These are phyloP conservation scores for Drosophila pseudotakahashii DNA, from an alignment of 2,888 invertebrate species.

Conservation along the genomic window DNA sequence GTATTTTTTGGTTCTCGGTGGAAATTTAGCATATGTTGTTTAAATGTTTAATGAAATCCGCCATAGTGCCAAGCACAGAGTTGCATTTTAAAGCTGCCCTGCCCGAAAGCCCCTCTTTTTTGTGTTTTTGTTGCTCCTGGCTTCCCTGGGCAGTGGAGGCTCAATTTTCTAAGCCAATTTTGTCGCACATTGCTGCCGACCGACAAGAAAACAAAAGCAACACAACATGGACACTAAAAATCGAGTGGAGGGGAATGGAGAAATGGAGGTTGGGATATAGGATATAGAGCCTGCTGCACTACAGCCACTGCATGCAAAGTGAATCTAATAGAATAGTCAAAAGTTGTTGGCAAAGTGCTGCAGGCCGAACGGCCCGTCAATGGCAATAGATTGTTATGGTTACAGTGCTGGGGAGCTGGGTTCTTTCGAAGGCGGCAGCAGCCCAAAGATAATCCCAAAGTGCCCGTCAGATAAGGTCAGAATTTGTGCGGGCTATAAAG, in stretches of 20 bases:
- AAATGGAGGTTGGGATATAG: too few species aligned
- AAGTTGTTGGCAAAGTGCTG: conserved; percentile 36
- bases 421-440: conserved; percentile 1
- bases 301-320: conserved; percentile 46
- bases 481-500: conserved; percentile 25
- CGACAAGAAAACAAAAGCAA: conserved; percentile 48
- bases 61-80: conserved; percentile 69
- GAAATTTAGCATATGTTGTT: conserved; percentile 77
- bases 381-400: conserved; percentile 61
- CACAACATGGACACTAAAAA: conserved; percentile 29
- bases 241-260: conserved; percentile 6
- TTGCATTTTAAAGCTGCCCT: conserved; percentile 68
- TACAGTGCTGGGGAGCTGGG: neutral
- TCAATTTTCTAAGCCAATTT: conserved; percentile 79
- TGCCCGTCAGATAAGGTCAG: conserved; percentile 21
- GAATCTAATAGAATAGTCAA: conserved; percentile 56
- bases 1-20: conserved; percentile 23
- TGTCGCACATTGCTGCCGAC: conserved; percentile 60
- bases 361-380: conserved; percentile 38
- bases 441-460: conserved; percentile 30
- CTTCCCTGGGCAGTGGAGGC: conserved; percentile 55
- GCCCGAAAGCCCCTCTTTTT: conserved; percentile 6
- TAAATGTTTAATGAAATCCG: conserved; percentile 77
- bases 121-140: conserved; percentile 12
- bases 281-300: conserved; percentile 17